Base-by-base conservation (phyloP, 2,888 invertebrate species). In the Chouioia cunea region DNA sequence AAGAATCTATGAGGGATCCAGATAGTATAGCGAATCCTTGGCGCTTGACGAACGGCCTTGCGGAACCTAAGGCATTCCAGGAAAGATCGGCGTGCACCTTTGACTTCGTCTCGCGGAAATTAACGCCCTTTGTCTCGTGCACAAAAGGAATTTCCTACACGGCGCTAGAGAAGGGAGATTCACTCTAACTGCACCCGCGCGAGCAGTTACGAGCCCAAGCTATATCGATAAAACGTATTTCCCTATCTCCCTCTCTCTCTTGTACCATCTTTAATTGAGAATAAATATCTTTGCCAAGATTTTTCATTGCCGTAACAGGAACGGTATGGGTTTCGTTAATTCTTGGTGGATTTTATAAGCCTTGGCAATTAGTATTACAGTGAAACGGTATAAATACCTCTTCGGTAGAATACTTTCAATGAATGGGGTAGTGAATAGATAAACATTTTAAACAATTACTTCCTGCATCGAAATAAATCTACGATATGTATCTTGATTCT, bases 121-220 rank as follows among this genome's bases (percentile, higher is more conserved):
- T 73, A 70, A 69, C 73, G 73, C 73, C 73, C 71, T 73, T 73
- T 73, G 73, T 73, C 65, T 70, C 59, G 1, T 36, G 4, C 27
- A n/a, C n/a, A n/a, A n/a, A n/a, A 57, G 43, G 53, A 62, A 69
- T 69, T 73, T 58, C 22, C 22, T 20, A 22, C 44, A 16, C 22
- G 14, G 36, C 8, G 56, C 22, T 27, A 14, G 27, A 27, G 53
- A 36, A 36, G 44, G 54, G 64, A 65, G 54, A 68, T 71, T 71
- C 63, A 67, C 59, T 68, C 27, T 18, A 60, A 69, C 63, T 43
- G 46, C 54, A 16, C 2, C 20, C 43, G 12, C 18, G 50, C 36
- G 36, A n/a, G n/a, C 14, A 14, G 16, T 46, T 54, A n/a, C 36
- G 36, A 10, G 12, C 48, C n/a, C 16, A 50, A 50, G 52, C 56